Evolutionary conservation across 2,888 invertebrate genomes (phyloP), one percentile per base, ranked within the genome.

Genomic region (Zele albiditarsus): DNA sequence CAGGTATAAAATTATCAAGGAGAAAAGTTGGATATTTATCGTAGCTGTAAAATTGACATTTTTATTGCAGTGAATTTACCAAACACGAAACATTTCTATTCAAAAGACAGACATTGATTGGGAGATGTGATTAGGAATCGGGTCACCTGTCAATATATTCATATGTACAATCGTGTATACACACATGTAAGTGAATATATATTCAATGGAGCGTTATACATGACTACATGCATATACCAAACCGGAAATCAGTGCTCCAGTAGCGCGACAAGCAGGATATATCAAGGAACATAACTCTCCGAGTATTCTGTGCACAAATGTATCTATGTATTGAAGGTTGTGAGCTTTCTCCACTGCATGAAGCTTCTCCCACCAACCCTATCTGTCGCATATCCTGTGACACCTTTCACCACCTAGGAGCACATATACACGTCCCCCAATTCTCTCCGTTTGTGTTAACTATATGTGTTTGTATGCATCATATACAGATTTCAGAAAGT

Each of bases 61-160:
- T 46, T 16, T 3, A n/a, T 38, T 38, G 2, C 12, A 1, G 12
- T 38, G 12, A 38, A 38, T 38, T 2, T 38, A 38, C 38, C 8
- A 12, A 38, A 12, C 38, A 38, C 12, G 38, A 12, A 8, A 27
- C 2, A 49, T 57, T 25, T 31, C 38, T n/a, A 16, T 42, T 14
- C 31, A 12, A 20, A 8, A 53, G n/a, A 57, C 16, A 68, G 16
- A 31, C 20, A 53, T 27, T 67, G 67, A 27, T 53, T 68, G 49
- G 16, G 23, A 68, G 20, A 28, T 68, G 16, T 16, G 28, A 20
- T 14, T 31, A 53, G 28, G 57, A 53, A 53, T 53, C 53, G 53
- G 25, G 28, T 58, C 69, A 20, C 25, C 38, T 38, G 58, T 69
- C 69, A 69, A 69, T 31, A 69, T 46, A 16, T 5, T 4, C 10